Base-by-base conservation (phyloP, 2,113 vertebrate species). In the Hoplias malabaricus region DNA sequence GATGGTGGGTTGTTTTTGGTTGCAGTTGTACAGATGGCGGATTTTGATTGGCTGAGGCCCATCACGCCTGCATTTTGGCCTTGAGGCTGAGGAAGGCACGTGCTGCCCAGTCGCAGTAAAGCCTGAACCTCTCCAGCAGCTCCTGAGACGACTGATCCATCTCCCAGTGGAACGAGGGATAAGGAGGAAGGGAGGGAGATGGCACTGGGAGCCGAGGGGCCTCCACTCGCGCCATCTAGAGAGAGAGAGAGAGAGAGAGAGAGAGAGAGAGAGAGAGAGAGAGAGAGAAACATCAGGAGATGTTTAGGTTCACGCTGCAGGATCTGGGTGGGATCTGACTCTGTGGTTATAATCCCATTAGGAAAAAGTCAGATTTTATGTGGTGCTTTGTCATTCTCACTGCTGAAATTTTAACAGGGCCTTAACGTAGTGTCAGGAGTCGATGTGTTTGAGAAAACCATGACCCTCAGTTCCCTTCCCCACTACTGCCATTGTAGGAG, bases 61-160 rank as follows among this genome's bases (percentile, higher is more conserved):
- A 85, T 50, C 78, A 88, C 50, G 84, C 84, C n/a, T 88, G 66
- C 4, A 72, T 84, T 82, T 89, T 92, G 73, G 89, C 84, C 75
- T 90, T 93, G 62, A 93, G 88, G 80, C 86, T 92, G 62, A 93
- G 78, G 61, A 93, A 90, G 7, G 90, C 92, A 82, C 93, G 87
- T 34, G 90, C 87, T 0, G 93, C 91, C 93, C 93, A 93, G 42
- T 93, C 92, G 34, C 91, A 93, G 84, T 90, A 93, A 76, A 92
- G 92, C 48, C 89, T 89, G 83, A 93, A 93, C 84, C 91, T 90
- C 80, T 91, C 91, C 21, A 93, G 90, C 40, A 93, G 88, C 84
- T 93, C 92, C 4, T 90, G 90, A 42, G 90, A 92, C 12, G 91
- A 92, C 77, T 93, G 91, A 34, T 90, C 81, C 40, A 93, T 85